Evolutionary conservation across 2,888 invertebrate genomes (phyloP).

Genomic region (Mesochorus sp.): DNA sequence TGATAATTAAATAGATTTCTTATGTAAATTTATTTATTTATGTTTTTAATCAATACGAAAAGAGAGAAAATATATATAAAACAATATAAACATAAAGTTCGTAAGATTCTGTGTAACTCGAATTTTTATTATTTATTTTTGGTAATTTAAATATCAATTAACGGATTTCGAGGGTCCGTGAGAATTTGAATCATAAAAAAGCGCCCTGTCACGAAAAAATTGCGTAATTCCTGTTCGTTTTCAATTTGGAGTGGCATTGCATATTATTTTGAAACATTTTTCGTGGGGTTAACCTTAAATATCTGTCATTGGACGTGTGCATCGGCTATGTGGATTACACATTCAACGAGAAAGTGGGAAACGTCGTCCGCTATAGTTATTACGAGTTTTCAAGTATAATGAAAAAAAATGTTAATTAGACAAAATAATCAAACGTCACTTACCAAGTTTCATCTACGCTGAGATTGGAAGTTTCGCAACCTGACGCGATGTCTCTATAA

Average conservation of each 20-base stretch:
- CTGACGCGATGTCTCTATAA: constrained; percentile 27
- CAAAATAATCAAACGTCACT: constrained; percentile 14
- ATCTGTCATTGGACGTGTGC: neutral
- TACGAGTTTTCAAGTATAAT: neutral
- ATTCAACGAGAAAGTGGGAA: neutral
- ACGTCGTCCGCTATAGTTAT: neutral
- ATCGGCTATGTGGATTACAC: neutral
- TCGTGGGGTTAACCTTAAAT: constrained; percentile 27
- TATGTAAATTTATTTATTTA: too few species aligned
- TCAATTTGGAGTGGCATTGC: neutral
- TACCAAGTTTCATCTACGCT: constrained; percentile 16
- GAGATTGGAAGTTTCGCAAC: constrained; percentile 1
- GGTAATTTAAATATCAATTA: too few species aligned
- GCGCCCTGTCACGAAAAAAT: constrained; percentile 15
- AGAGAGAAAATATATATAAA: neutral
- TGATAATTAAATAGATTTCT: too few species aligned
- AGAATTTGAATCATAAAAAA: constrained; percentile 20
- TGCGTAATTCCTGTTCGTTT: neutral
- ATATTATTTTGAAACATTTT: neutral
- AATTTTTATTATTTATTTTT: too few species aligned
- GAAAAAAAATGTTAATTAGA: neutral
- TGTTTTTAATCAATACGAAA: too few species aligned
- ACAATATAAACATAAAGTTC: too few species aligned
- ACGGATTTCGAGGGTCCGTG: neutral
- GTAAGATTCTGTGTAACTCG: too few species aligned